Evolutionary conservation across 2,888 invertebrate species (phyloP).

Genomic region (Pollenia labialis): DNA sequence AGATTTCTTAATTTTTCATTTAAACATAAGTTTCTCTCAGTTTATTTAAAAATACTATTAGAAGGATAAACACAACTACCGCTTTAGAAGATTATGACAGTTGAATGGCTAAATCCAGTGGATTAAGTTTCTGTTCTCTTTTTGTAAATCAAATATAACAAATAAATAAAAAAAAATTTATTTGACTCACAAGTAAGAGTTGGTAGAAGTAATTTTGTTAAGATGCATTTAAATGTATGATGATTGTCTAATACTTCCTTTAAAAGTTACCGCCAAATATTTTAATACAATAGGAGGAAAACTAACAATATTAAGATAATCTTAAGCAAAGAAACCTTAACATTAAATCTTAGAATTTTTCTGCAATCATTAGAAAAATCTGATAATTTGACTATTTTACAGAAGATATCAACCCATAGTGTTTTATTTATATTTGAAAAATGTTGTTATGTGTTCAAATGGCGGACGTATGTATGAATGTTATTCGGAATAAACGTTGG

Average conservation of each 20-base stretch:
- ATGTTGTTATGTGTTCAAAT: slow-evolving; percentile 4
- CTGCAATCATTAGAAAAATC: too few species aligned
- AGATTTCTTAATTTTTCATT: too few species aligned
- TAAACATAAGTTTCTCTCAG: neutral
- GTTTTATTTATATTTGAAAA: neutral
- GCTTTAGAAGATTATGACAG: slow-evolving; percentile 42
- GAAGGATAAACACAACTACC: slow-evolving; percentile 3
- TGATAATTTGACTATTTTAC: too few species aligned
- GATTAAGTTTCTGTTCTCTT: neutral
- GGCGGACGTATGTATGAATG: slow-evolving; percentile 3
- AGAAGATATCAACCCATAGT: neutral
- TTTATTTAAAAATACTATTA: neutral
- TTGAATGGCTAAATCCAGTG: slow-evolving; percentile 41
- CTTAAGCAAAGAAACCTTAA: too few species aligned
- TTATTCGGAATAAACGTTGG: neutral
- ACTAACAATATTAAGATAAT: too few species aligned
- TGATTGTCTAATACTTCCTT: slow-evolving; percentile 13
- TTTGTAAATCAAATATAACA: slow-evolving; percentile 9
- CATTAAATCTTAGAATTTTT: too few species aligned
- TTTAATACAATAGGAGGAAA: neutral
- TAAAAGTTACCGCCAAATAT: slow-evolving; percentile 28
- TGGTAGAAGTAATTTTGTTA: slow-evolving; percentile 22
- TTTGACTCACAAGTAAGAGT: slow-evolving; percentile 4
- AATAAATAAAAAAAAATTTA: neutral
- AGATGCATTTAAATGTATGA: slow-evolving; percentile 45